Evolutionary conservation across 2,888 invertebrate species (phyloP), one percentile per base, ranked within the genome.

Genomic region (Epirrhoe tristata): DNA sequence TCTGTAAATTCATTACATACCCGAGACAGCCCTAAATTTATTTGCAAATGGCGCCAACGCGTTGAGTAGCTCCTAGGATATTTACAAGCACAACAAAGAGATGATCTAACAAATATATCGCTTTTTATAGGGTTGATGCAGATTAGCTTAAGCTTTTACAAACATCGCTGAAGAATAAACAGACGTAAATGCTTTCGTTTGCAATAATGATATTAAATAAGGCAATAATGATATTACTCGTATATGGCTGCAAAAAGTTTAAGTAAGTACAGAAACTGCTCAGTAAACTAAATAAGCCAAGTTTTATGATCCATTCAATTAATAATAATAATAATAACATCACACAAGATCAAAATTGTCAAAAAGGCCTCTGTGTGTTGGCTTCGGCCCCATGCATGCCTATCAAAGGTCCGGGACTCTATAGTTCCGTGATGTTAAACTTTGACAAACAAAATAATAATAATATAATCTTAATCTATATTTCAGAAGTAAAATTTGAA

Each of bases 1-100:
- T 89, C 85, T 77, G 86, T 83, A 86, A 89, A 90, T 91, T 92
- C 88, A 90, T 89, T 88, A 89, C 86, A 90, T 88, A 84, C 85
- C 81, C 82, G 86, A 88, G 89, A 89, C 91, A 89, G 87, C 87
- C 90, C 89, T 89, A 90, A 91, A 91, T 93, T 91, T 92, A 93
- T 93, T 88, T 86, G 86, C 86, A 81, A 86, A 85, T 84, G 93
- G 92, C 92, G 93, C 92, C 92, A 86, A 83, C 80, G 81, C 88
- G 90, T 87, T 86, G 85, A 84, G 82, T 83, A 78, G 84, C 82
- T 83, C n/a, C 89, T 88, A 88, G 85, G 84, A 85, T 82, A 87
- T 86, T 87, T 85, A 83, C 84, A 86, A 87, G 80, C 84, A 84
- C 84, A 86, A 87, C 83, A 86, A 85, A 86, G 84, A 73, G 70